Conservation (phyloP, 1,140 invertebrate genomes). For the Camponotus floridanus region DNA sequence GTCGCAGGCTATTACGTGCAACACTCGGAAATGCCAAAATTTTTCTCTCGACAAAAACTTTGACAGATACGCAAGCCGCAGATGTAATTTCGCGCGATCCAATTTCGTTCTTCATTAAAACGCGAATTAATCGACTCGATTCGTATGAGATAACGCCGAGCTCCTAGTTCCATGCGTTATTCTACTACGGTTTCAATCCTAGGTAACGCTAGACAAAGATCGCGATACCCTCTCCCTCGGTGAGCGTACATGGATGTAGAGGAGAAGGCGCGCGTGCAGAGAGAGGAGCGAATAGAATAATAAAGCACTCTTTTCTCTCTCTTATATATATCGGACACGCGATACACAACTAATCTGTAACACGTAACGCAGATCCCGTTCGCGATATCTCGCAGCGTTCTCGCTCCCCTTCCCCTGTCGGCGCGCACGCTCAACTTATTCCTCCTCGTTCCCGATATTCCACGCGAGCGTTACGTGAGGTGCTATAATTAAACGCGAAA, state of each 20-base stretch:
- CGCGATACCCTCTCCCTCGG: slow-evolving; percentile 50
- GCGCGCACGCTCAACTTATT: slow-evolving; percentile 34
- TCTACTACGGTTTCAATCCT: slow-evolving; percentile 49
- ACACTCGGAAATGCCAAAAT: neutral
- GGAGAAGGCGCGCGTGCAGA: slow-evolving; percentile 1
- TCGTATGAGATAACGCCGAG: slow-evolving; percentile 59
- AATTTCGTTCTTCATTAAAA: slow-evolving; percentile 33
- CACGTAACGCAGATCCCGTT: slow-evolving; percentile 61
- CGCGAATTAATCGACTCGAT: slow-evolving; percentile 23
- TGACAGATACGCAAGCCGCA: neutral
- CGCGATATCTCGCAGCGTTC: slow-evolving; percentile 47
- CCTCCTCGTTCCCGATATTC: slow-evolving; percentile 46
- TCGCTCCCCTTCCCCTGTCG: neutral
- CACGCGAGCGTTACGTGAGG: slow-evolving; percentile 54
- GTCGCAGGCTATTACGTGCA: too few species aligned
- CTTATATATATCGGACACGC: slow-evolving; percentile 58
- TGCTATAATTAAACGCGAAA: slow-evolving; percentile 48
- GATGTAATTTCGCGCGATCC: slow-evolving; percentile 12
- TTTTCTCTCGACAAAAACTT: neutral
- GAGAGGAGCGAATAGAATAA: slow-evolving; percentile 63
- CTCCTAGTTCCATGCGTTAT: slow-evolving; percentile 23
- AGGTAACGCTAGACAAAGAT: slow-evolving; percentile 61
- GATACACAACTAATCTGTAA: slow-evolving; percentile 65
- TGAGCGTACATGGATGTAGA: slow-evolving; percentile 1
- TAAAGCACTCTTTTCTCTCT: slow-evolving; percentile 67